phyloP scores from a whole-genome alignment of 2,888 invertebrate genomes.

The Endotricha flammealis region DNA sequence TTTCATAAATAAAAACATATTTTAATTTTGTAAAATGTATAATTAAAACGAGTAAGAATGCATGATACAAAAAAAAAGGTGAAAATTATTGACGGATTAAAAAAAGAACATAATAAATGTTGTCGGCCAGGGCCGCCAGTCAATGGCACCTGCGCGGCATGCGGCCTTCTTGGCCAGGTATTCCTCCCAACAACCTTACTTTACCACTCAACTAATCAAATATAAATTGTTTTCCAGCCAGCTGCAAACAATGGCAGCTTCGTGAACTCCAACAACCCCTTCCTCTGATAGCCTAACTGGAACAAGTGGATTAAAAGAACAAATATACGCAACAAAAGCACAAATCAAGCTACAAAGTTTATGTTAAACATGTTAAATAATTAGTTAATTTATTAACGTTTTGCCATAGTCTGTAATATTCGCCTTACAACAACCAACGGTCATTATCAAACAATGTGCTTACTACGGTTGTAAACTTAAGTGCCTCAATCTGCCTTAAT shows the following conservation, averaged over 20 bases:
- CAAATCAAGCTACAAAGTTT: constrained; percentile 67
- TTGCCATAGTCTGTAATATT: constrained; percentile 44
- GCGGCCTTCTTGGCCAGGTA: no score
- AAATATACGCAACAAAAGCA: constrained; percentile 62
- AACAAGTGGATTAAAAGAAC: constrained; percentile 31
- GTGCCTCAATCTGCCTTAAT: constrained; percentile 68
- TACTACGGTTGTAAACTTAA: constrained; percentile 46
- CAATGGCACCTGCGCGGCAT: no score
- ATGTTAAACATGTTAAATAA: constrained; percentile 37
- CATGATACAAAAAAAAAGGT: no score
- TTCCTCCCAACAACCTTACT: no score
- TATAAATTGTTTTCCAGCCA: constrained; percentile 39
- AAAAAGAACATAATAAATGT: no score
- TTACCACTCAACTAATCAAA: constrained; percentile 7
- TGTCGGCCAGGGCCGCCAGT: no score
- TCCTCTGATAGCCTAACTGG: constrained; percentile 51
- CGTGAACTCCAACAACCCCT: constrained; percentile 68
- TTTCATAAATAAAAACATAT: no score
- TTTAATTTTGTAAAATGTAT: no score
- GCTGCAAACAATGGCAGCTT: constrained; percentile 55
- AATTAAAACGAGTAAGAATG: no score
- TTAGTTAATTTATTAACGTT: constrained; percentile 46
- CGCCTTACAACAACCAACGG: constrained; percentile 24
- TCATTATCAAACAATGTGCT: constrained; percentile 22
- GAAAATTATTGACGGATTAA: no score